A percentile compares a stretch with the other conserved stretches of the same genome.
Conservation (phyloP, 1,140 invertebrate species). For the Scylla paramamosain region DNA sequence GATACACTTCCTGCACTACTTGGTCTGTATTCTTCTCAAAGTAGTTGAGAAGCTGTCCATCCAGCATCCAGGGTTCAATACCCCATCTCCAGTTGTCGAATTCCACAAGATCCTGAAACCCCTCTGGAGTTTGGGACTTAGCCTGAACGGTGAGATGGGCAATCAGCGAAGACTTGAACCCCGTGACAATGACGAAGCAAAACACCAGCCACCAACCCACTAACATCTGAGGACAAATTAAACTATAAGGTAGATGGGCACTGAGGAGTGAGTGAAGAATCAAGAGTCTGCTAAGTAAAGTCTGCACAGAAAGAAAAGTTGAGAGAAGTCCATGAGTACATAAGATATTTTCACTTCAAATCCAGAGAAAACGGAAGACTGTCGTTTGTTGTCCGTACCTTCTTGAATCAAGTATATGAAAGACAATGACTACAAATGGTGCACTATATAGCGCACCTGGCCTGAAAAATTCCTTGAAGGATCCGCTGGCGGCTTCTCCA, state of each 20-base stretch:
- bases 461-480: not conserved
- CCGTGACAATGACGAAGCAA: slow-evolving; percentile 13
- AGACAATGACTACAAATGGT: no score
- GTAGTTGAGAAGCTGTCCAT: not conserved
- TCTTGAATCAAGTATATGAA: no score
- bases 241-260: not conserved
- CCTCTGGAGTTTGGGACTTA: not conserved
- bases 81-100: slow-evolving; percentile 9
- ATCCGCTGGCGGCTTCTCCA: not conserved
- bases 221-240: not conserved
- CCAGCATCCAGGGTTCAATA: not conserved
- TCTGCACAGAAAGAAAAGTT: no score
- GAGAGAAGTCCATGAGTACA: no score
- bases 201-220: slow-evolving; percentile 49
- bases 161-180: slow-evolving; percentile 29
- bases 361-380: no score
- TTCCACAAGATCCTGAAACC: not conserved
- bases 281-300: no score
- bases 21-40: not conserved
- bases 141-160: slow-evolving; percentile 34
- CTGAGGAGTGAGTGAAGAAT: not conserved
- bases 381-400: no score
- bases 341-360: no score
- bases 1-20: not conserved
- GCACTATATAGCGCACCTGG: not conserved